Evolutionary conservation across 2,113 vertebrate genomes (phyloP), one percentile per base, ranked within the genome.

Genomic region (Peucedramus taeniatus): DNA sequence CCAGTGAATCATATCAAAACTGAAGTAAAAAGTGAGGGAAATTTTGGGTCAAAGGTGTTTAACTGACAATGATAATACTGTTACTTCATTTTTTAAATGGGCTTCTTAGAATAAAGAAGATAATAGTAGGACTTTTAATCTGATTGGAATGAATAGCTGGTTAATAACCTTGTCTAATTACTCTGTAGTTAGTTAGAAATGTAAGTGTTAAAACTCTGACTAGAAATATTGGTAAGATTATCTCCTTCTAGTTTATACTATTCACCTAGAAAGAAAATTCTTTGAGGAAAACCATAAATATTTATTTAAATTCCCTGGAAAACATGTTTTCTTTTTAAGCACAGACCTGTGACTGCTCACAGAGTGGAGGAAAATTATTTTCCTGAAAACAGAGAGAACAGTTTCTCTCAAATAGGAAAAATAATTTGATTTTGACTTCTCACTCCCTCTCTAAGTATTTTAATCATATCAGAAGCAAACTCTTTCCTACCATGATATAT

Each of bases 61-160:
- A 94, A 64, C 24, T 39, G 26, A 78, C 45, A 90, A 79, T 31
- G 47, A 59, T 78, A 59, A 71, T 60, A 28, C 8, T 57, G 14
- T 35, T 50, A 64, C 37, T 84, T 94, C 3, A 82, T 96, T 91
- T 91, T 94, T 69, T 90, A 27, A 95, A 93, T 84, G 90, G 76
- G 7, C 39, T 94, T 94, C 81, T 92, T 94, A 72, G 45, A 88
- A 63, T 74, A 96, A 96, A 96, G 90, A 80, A 82, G 88, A 85
- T 94, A 93, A 91, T 19, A 61, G 24, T 16, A 54, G 51, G 51
- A 65, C 18, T 63, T 87, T 74, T 60, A 96, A 94, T 97, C 93
- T 54, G 27, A 96, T 93, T 96, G 88, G 40, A 69, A 19, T 61
- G 76, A 94, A 59, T 79, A 64, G 66, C 69, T 94, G 82, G 61